These are phyloP conservation scores for Oscheius sp. DNA, from an alignment of 2,888 invertebrate species.

Conservation along the genomic window DNA sequence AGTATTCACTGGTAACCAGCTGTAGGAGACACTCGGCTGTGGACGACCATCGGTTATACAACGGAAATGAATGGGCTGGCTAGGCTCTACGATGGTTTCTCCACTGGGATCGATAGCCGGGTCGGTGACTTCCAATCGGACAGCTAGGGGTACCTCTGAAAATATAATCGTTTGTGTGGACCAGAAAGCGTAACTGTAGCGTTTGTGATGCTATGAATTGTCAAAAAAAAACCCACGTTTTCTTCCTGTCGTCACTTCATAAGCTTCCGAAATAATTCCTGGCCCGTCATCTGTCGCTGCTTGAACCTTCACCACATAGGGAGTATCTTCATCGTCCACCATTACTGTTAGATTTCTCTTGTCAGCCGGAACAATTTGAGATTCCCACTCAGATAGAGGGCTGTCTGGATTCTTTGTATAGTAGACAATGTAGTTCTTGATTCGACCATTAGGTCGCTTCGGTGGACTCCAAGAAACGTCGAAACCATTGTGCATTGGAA, in stretches of 20 bases:
- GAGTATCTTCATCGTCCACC: constrained; percentile 66
- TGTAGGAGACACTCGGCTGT: constrained; percentile 65
- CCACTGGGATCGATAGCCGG: constrained; percentile 49
- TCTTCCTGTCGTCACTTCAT: constrained; percentile 67
- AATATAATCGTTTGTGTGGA: too few species aligned
- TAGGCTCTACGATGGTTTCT: constrained; percentile 64
- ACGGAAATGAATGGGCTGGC: constrained; percentile 64
- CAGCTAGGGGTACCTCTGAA: constrained; percentile 66
- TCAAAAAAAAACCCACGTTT: constrained; percentile 54
- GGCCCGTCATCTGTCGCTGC: constrained; percentile 65
- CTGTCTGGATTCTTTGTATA: constrained; percentile 67
- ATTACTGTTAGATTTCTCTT: constrained; percentile 52
- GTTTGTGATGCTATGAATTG: not conserved
- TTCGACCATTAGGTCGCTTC: constrained; percentile 62
- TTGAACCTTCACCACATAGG: constrained; percentile 62
- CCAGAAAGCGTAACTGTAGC: too few species aligned
- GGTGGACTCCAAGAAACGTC: constrained; percentile 67
- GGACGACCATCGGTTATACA: constrained; percentile 69
- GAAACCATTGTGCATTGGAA: constrained; percentile 66
- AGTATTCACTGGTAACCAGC: constrained; percentile 66
- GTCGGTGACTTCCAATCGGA: constrained; percentile 61
- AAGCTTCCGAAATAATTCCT: constrained; percentile 68
- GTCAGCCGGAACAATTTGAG: constrained; percentile 48
- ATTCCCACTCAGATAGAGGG: constrained; percentile 62
- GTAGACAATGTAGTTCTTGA: constrained; percentile 57